Evolutionary conservation across 2,888 invertebrate genomes (phyloP), one percentile per base, ranked within the genome.

Genomic region (Hemicrepidius hirtus): DNA sequence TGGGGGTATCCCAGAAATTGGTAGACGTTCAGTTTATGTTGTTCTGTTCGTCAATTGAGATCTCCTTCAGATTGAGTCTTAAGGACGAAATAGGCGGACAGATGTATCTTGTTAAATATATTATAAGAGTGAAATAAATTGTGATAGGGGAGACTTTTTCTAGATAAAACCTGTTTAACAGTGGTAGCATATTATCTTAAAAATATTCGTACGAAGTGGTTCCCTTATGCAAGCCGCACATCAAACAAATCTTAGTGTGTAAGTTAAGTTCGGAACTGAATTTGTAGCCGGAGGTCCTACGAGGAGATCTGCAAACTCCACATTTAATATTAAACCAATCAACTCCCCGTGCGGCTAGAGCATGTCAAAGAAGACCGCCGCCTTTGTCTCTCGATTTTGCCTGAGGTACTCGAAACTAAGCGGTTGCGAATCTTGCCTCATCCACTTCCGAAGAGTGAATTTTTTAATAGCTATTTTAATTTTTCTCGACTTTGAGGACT

Each of bases 281-380:
- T 65, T 68, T 63, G 41, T 74, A 32, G 71, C 74, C 59, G 18
- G 16, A 44, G 71, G 74, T 59, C 53, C 50, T 59, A 49, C 49
- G 21, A 44, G 35, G 49, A 71, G 64, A 71, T 71, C 71, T 64
- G 66, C 64, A 74, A 71, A 65, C 75, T 77, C 75, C 78, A 78
- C 78, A 78, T 79, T 80, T 78, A 79, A 79, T 80, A 78, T 78
- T 77, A 80, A 79, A 78, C 78, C 79, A 80, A 78, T 80, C 78
- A 77, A 77, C 75, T 77, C 71, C 74, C 71, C 57, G 75, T 77
- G 75, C 76, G 77, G 77, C 74, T 77, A 74, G 69, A 71, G 32
- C 67, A 75, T 76, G 73, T 77, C 77, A 76, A 77, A 77, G 75
- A 69, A 69, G 59, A 68, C 71, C 68, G 71, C 73, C 66, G 72